These are phyloP conservation scores for Lasioglossum marginatum DNA, from an alignment of 2,888 invertebrate species.

Conservation along the genomic window DNA sequence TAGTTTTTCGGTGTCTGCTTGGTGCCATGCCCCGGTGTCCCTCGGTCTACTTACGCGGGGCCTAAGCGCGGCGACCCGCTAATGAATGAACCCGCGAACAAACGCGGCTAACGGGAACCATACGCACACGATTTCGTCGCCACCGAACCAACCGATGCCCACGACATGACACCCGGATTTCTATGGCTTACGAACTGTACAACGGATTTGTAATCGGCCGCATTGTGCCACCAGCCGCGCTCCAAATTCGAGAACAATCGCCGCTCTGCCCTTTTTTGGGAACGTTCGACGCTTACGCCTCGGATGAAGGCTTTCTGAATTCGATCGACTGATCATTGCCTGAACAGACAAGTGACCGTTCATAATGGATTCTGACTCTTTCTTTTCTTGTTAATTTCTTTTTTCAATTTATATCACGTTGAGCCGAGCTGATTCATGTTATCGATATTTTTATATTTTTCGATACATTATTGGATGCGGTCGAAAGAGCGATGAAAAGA, in stretches of 20 bases:
- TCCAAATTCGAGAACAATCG: neutral
- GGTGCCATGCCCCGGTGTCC: neutral
- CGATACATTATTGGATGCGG: neutral
- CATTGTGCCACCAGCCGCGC: neutral
- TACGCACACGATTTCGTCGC: neutral
- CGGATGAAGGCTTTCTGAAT: neutral
- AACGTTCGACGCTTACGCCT: neutral
- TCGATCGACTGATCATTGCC: no score
- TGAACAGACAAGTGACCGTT: no score
- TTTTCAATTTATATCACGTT: neutral
- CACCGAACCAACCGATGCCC: neutral
- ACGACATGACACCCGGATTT: neutral
- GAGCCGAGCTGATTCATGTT: no score
- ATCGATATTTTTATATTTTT: neutral
- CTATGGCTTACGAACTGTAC: neutral
- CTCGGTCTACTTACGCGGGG: slow-evolving; percentile 9
- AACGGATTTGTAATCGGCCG: neutral
- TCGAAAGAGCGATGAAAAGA: neutral
- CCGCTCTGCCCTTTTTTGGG: neutral
- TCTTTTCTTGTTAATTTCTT: no score
- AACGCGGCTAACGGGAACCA: neutral
- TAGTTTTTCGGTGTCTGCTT: slow-evolving; percentile 61
- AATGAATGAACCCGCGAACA: slow-evolving; percentile 4
- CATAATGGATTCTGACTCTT: no score
- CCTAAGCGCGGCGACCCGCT: neutral